Conservation (phyloP, 2,888 invertebrate species). For the Lasioglossum lativentre region DNA sequence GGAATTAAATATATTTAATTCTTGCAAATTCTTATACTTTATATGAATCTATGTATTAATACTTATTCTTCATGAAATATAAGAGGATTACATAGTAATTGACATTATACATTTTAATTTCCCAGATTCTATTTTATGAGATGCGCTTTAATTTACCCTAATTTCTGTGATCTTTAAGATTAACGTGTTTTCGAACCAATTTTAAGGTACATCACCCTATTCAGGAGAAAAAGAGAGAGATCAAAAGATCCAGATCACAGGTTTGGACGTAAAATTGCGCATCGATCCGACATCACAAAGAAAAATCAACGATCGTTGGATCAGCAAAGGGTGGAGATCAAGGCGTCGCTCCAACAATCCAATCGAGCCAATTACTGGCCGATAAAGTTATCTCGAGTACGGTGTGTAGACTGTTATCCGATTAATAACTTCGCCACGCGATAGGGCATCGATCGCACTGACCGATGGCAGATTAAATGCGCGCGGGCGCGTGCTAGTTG, state of each 20-base stretch:
- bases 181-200: too few relatives aligned
- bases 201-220: too few relatives aligned
- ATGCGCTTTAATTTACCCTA: too few relatives aligned
- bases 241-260: too few relatives aligned
- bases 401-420: constrained; percentile 35
- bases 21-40: neutral
- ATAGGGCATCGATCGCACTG: constrained; percentile 35
- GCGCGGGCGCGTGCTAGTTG: constrained; percentile 10
- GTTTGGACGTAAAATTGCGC: too few relatives aligned
- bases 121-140: too few relatives aligned
- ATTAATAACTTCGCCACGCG: constrained; percentile 42
- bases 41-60: too few relatives aligned
- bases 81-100: too few relatives aligned
- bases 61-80: too few relatives aligned
- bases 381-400: constrained; percentile 43
- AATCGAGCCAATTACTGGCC: constrained; percentile 48
- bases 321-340: neutral
- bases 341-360: constrained; percentile 23
- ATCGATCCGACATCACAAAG: neutral
- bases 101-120: too few relatives aligned
- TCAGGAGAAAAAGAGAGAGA: too few relatives aligned
- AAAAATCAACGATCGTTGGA: constrained; percentile 29
- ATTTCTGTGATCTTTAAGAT: too few relatives aligned
- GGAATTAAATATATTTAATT: neutral
- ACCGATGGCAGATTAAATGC: constrained; percentile 21